Evolutionary conservation across 2,113 vertebrate species (phyloP), one percentile per base, ranked within the genome.

Genomic region (Sardina pilchardus): DNA sequence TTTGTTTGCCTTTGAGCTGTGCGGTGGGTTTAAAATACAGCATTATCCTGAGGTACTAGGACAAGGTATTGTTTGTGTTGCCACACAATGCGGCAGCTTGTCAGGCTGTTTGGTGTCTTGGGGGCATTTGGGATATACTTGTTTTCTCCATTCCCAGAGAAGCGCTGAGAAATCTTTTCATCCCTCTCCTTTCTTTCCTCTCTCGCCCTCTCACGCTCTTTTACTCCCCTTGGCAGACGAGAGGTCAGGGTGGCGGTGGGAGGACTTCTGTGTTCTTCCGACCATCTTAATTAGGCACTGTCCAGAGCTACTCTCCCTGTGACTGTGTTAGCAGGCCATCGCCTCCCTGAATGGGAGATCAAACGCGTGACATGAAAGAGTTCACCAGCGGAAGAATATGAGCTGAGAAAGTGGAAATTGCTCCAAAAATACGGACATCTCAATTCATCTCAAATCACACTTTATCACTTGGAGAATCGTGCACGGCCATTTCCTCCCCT

Each of bases 351-450:
- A 81, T 16, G 24, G 39, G 34, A 71, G 85, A 88, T 86, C 86
- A 89, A 85, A 87, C 67, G 84, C 84, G 84, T 88, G 83, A 80
- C 81, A 81, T 59, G n/a, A 84, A 85, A 88, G 48, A 47, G 47
- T 44, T 87, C 88, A 81, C 81, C 2, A 67, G 75, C 10, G 30
- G 82, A 86, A 80, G 45, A 39, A 43, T 34, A 53, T 47, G 26
- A 17, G 47, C 59, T n/a, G 59, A 81, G 42, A 59, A 59, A 48
- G 48, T 45, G 45, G 63, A 30, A 26, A 71, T 34, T 30, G 8
- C 63, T 34, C 26, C n/a, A n/a, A 14, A 16, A 71, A 71, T 34
- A 14, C 34, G 63, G 63, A 71, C 26, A 30, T 26, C 63, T 67
- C 63, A 67, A 16, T 71, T 34, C 1, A 71, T 71, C 14, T 34